Percentiles rank a stretch among this genome's conserved stretches.
phyloP scores from a whole-genome alignment of 2,113 vertebrate genomes.

The Petrocephalus microphthalmus region DNA sequence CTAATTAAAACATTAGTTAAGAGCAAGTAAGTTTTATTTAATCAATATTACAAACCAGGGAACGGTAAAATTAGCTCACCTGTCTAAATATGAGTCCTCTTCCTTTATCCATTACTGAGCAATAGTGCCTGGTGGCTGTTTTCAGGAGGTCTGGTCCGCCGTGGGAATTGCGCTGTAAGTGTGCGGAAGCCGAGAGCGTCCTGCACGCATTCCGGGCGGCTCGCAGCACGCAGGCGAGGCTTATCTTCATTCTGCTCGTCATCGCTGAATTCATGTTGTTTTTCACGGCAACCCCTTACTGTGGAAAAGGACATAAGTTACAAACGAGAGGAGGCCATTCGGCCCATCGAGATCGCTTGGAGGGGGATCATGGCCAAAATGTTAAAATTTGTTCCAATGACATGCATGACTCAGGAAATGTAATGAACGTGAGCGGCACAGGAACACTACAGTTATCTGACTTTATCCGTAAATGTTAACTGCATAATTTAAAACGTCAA shows the following conservation, averaged over 20 bases:
- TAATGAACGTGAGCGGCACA: background rate
- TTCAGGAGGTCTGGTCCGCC: background rate
- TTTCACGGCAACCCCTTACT: background rate
- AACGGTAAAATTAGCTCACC: conserved; percentile 31
- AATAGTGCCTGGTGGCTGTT: conserved; percentile 22
- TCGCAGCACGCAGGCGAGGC: conserved; percentile 30
- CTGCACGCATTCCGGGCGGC: conserved; percentile 24
- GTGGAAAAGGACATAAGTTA: background rate
- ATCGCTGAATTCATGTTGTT: conserved; percentile 42
- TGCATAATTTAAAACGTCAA: background rate
- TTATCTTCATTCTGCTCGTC: conserved; percentile 21
- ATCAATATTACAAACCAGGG: background rate
- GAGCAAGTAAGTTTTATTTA: background rate
- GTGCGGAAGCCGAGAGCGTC: background rate
- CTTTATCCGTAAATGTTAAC: background rate
- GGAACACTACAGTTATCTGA: background rate
- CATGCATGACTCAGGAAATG: background rate
- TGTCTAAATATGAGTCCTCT: conserved; percentile 56
- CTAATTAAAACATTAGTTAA: background rate
- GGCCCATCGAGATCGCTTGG: no score
- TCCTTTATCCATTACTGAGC: conserved; percentile 36
- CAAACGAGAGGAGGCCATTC: no score
- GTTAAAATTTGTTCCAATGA: background rate
- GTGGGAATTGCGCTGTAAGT: background rate
- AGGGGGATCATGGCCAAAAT: background rate